Conservation (phyloP, 92 coral and sea anemone genomes). For the Parazoanthus darwini region DNA sequence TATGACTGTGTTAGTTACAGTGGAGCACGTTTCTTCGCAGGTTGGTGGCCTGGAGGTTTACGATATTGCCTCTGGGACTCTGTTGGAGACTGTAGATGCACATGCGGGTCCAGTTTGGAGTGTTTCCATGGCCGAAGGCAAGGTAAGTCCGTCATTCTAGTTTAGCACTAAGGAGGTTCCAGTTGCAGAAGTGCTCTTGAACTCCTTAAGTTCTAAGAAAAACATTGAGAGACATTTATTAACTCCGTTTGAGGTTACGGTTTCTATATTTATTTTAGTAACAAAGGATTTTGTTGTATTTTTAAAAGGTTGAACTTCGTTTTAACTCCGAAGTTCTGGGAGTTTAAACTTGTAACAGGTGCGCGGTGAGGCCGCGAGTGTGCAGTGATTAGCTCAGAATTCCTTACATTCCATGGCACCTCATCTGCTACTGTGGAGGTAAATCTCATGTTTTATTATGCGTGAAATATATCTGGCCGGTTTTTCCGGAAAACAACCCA, state of each 20-base stretch:
- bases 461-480: too few relatives aligned
- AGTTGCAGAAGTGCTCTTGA: neutral
- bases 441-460: too few relatives aligned
- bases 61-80: slow-evolving; percentile 86
- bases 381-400: too few relatives aligned
- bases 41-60: slow-evolving; percentile 89
- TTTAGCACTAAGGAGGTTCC: neutral
- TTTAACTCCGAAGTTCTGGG: slow-evolving; percentile 83
- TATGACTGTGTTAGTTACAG: too few relatives aligned
- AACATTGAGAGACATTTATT: too few relatives aligned
- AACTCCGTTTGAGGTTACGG: too few relatives aligned
- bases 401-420: too few relatives aligned
- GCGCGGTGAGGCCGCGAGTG: slow-evolving; percentile 4
- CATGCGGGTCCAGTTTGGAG: slow-evolving; percentile 97
- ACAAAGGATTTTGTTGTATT: neutral
- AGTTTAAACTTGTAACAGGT: slow-evolving; percentile 91
- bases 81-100: slow-evolving; percentile 91
- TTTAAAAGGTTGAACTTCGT: neutral
- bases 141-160: slow-evolving; percentile 52
- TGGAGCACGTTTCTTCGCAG: slow-evolving; percentile 40
- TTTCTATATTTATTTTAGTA: too few relatives aligned
- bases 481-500: too few relatives aligned
- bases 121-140: slow-evolving; percentile 79
- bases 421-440: too few relatives aligned
- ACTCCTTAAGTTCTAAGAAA: too few relatives aligned